Base-by-base conservation (phyloP, 2,113 vertebrate species). In the Rhipidura dahli region DNA sequence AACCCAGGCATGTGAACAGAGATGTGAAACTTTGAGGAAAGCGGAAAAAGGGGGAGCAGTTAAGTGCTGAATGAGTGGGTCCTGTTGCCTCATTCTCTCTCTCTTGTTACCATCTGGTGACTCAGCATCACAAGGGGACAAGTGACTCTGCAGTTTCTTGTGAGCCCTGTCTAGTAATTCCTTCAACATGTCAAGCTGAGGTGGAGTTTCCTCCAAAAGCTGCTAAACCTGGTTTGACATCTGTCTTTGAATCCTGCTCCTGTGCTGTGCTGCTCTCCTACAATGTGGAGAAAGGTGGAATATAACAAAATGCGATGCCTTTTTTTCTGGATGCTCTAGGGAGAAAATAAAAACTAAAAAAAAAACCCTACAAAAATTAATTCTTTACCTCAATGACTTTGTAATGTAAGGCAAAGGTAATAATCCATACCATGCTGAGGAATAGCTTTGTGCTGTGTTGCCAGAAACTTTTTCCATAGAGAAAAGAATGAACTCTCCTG, bases 21-120 rank as follows among this genome's bases (percentile, higher is more conserved):
- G 97, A 97, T 96, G 95, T 97, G 95, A 97, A 97, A 97, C 89
- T 94, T 27, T 18, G 49, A 92, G 77, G 73, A 50, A 77, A 88
- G 21, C 19, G 75, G 83, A 14, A 86, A 93, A 72, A 50, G 18
- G 33, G n/a, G 30, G 30, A n/a, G 42, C 31, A 86, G 47, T 80
- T 53, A 68, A 70, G 59, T 35, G 19, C 82, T 95, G 68, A 89
- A 73, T 90, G 81, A 92, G 79, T 83, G 68, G 83, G 11, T 75
- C 26, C 1, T 27, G 61, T 95, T 96, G 93, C 85, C 80, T 95
- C 88, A 90, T 76, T 60, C 71, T 93, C 15, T 6, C 44, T 81
- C 51, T 42, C 33, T 80, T 39, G 2, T 87, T 78, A 35, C 49
- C 23, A 28, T 87, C 69, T 54, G 86, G 33, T 96, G 92, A 96